Evolutionary conservation across 2,113 vertebrate species (phyloP).

Genomic region (Otolemur garnettii): DNA sequence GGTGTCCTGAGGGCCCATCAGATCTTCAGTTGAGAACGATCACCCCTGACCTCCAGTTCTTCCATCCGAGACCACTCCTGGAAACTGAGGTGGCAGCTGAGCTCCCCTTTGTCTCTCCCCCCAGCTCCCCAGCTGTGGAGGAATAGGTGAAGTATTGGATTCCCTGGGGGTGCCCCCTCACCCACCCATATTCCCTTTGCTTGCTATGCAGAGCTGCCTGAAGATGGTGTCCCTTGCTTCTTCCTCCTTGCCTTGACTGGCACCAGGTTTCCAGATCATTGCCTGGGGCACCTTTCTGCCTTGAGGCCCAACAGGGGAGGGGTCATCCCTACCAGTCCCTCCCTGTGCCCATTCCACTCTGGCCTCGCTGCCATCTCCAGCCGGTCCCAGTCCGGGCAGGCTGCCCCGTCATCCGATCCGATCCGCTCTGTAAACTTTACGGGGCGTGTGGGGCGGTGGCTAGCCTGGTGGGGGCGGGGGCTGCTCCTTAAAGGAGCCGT

Average conservation of each 20-base stretch:
- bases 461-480: slow-evolving; percentile 68
- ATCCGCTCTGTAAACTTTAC: slow-evolving; percentile 79
- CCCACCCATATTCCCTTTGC: neutral
- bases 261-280: neutral
- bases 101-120: neutral
- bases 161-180: neutral
- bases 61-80: neutral
- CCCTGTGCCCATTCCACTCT: slow-evolving; percentile 27
- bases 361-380: slow-evolving; percentile 52
- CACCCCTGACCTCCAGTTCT: neutral
- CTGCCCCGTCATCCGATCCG: slow-evolving; percentile 80
- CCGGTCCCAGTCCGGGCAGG: slow-evolving; percentile 48
- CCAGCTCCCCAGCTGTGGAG: neutral
- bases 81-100: neutral
- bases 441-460: slow-evolving; percentile 23
- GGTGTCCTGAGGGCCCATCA: neutral
- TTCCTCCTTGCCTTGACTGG: neutral
- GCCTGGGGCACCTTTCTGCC: neutral
- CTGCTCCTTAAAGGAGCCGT: slow-evolving; percentile 68
- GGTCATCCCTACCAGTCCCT: neutral
- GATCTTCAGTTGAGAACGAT: neutral
- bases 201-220: neutral
- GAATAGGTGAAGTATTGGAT: neutral
- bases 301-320: neutral
- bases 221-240: neutral